Conservation (phyloP, 2,797 vertebrate genomes). For the Amphiprion clarkii region DNA sequence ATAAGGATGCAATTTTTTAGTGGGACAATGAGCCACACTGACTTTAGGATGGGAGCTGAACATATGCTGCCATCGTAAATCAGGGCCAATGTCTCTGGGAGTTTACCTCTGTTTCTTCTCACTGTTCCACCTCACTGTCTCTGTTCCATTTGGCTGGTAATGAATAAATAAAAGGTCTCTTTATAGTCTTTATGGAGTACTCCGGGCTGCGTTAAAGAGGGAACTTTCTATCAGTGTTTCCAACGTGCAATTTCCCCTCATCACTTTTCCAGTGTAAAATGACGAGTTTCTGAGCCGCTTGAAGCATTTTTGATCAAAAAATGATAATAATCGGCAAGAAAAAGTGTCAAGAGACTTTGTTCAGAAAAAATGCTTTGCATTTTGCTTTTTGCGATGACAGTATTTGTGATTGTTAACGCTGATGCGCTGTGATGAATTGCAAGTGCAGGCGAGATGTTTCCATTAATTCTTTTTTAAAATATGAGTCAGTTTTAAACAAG, state of each 20-base stretch:
- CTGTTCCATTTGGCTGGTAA: conserved; percentile 80
- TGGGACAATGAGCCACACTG: conserved; percentile 16
- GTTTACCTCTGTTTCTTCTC: conserved; percentile 69
- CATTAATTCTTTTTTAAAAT: neutral
- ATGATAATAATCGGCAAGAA: conserved; percentile 32
- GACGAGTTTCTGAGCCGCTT: conserved; percentile 47
- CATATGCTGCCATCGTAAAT: conserved; percentile 75
- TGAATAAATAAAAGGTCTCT: conserved; percentile 82
- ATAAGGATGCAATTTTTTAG: conserved; percentile 30
- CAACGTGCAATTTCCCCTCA: conserved; percentile 60
- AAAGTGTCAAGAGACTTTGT: conserved; percentile 1
- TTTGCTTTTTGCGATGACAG: neutral
- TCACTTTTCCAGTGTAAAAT: conserved; percentile 44
- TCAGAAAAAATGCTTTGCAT: neutral
- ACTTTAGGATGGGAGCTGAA: conserved; percentile 56
- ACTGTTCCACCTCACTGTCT: conserved; percentile 66
- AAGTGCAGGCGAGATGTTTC: conserved; percentile 30
- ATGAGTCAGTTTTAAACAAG: conserved; percentile 12
- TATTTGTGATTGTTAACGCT: neutral
- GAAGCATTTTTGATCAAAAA: conserved; percentile 58
- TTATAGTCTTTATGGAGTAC: conserved; percentile 72
- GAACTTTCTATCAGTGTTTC: conserved; percentile 68
- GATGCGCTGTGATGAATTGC: neutral
- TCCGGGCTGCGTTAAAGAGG: conserved; percentile 59
- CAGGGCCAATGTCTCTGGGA: conserved; percentile 72